A percentile compares a stretch with the other conserved stretches of the same genome.
These are phyloP conservation scores for Phoenicopterus ruber DNA, from an alignment of 2,113 vertebrate genomes.

Conservation along the genomic window DNA sequence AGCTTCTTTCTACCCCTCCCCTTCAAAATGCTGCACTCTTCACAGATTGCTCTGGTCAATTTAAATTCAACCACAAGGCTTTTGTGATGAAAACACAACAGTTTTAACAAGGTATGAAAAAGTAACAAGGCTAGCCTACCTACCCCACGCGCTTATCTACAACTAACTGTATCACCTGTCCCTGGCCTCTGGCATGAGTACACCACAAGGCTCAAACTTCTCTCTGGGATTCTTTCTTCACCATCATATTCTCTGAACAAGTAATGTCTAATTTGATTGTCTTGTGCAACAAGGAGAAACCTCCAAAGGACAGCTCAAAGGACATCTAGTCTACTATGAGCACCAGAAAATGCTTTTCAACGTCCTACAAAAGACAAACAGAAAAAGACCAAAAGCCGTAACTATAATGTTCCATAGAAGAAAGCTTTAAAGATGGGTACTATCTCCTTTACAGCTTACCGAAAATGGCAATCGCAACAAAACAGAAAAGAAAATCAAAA, in stretches of 20 bases:
- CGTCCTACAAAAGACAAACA: background rate
- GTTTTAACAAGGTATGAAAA: background rate
- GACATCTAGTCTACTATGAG: background rate
- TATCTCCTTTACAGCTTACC: background rate
- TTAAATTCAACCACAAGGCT: background rate
- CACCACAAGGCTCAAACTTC: background rate
- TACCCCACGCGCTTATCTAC: background rate
- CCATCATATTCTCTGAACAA: background rate
- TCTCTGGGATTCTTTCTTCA: background rate
- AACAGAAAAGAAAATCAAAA: background rate
- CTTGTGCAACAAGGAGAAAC: background rate
- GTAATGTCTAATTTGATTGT: background rate
- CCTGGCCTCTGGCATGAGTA: background rate
- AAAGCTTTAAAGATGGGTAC: background rate
- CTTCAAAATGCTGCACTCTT: background rate
- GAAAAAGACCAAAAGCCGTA: background rate
- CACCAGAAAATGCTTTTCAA: background rate
- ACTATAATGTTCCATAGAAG: background rate
- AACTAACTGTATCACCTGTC: rapidly evolving
- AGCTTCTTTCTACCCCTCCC: background rate
- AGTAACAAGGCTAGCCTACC: background rate
- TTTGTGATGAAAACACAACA: too few species aligned
- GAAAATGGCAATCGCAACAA: background rate
- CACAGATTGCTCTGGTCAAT: background rate
- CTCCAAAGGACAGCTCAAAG: background rate